These are phyloP conservation scores for Mugil cephalus DNA, from an alignment of 2,113 vertebrate genomes.

Conservation along the genomic window DNA sequence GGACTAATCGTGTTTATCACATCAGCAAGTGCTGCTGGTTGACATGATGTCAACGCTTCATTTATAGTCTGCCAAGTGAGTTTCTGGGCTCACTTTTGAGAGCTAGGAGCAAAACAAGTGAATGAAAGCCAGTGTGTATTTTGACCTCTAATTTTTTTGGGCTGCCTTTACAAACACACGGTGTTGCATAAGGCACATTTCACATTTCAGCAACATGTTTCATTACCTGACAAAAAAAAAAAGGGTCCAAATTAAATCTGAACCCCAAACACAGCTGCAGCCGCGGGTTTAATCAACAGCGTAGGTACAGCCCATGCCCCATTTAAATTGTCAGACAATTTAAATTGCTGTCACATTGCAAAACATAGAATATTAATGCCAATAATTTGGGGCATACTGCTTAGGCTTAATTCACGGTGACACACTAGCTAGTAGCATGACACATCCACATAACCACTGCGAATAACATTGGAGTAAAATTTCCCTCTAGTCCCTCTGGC, in stretches of 20 bases:
- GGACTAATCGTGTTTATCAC: slow-evolving; percentile 46
- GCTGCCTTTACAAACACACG: not conserved
- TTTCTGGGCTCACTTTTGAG: slow-evolving; percentile 1
- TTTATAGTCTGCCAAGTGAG: slow-evolving; percentile 30
- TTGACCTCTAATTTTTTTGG: no score
- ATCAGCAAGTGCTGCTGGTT: slow-evolving; percentile 52
- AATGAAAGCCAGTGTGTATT: not conserved
- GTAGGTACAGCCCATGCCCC: not conserved
- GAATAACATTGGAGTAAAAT: slow-evolving; percentile 54
- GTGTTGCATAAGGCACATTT: not conserved
- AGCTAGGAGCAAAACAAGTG: slow-evolving; percentile 1
- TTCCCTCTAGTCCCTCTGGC: slow-evolving; percentile 25
- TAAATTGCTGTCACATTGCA: no score
- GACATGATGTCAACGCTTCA: slow-evolving; percentile 27
- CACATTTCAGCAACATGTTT: not conserved
- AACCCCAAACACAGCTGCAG: not conserved
- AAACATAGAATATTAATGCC: not conserved
- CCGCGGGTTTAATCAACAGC: no score
- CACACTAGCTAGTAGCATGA: slow-evolving; percentile 36
- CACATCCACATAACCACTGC: slow-evolving; percentile 31
- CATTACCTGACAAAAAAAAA: no score
- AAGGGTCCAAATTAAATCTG: no score
- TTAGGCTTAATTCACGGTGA: not conserved
- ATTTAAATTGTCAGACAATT: not conserved
- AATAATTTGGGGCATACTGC: not conserved